phyloP scores from a whole-genome alignment of 2,797 vertebrate genomes.

The Muscicapa striata region DNA sequence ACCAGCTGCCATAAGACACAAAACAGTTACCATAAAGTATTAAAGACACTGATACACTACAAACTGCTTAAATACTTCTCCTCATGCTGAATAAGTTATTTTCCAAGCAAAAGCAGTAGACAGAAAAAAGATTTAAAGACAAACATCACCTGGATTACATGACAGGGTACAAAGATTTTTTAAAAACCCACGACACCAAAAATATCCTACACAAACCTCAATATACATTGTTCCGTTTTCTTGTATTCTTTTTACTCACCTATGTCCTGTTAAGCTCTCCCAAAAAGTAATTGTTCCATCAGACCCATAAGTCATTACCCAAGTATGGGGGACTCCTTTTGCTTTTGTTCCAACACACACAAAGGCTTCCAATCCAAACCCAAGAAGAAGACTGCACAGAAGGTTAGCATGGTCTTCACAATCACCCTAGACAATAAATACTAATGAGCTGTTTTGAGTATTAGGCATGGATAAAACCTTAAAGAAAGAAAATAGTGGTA shows the following conservation, averaged over 20 bases:
- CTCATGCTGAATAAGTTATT: background rate
- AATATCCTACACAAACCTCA: background rate
- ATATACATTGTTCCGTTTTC: background rate
- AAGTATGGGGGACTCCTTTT: constrained; percentile 87
- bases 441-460: background rate
- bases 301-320: constrained; percentile 93
- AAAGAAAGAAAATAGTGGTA: background rate
- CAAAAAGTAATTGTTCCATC: constrained; percentile 92
- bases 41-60: background rate
- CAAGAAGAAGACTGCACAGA: constrained; percentile 93
- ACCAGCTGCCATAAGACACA: background rate
- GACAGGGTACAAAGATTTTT: background rate
- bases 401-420: constrained; percentile 96
- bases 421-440: constrained; percentile 84
- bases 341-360: constrained; percentile 96
- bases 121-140: background rate
- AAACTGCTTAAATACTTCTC: background rate
- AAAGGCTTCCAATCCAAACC: constrained; percentile 93
- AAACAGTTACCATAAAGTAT: background rate
- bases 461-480: background rate
- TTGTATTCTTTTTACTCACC: constrained; percentile 75
- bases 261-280: constrained; percentile 94
- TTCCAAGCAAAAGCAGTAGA: background rate
- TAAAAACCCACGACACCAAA: background rate
- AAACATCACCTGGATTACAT: background rate